Evolutionary conservation across 1,140 invertebrate species (phyloP), one percentile per base, ranked within the genome.

Genomic region (Drosophila baimaii): DNA sequence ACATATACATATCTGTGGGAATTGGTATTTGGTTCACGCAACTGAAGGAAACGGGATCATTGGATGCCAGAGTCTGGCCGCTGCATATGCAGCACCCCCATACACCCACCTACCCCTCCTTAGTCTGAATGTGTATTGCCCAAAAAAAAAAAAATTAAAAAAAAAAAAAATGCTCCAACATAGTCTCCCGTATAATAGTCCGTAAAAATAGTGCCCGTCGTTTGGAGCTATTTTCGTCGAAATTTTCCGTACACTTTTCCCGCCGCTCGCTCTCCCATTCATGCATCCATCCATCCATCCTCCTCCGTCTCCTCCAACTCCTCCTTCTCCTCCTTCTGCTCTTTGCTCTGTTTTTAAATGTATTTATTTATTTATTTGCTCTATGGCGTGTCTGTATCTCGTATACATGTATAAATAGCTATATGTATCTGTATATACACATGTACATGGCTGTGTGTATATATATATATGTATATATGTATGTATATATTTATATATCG

Each of bases 121-220:
- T n/a, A n/a, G 8, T 9, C 47, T 17, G 19, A 13, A 10, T 65
- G 49, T 78, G 55, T 78, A 64, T 77, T 72, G 59, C 68, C 70
- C 70, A 77, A 33, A 71, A 27, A 27, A 17, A 25, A n/a, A 46
- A 15, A 9, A n/a, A n/a, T 2, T 21, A 44, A 43, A 44, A 21
- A 43, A 17, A 10, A 31, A 47, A 17, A 65, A 81, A 76, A 58
- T 82, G 69, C 69, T 86, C 79, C 82, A 86, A 81, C 74, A 77
- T 65, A 63, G 69, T 57, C 79, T 54, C 51, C 51, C 75, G 66
- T 85, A 86, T 63, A 63, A 65, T 63, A 63, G 73, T 69, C 78
- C 79, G 68, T 86, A 86, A 88, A 86, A 88, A 88, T 86, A 86
- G 83, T 86, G 83, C 80, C 79, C 77, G 79, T 68, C 79, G 79